Evolutionary conservation across 1,140 invertebrate species (phyloP).

Genomic region (Trypoxylus dichotomus): DNA sequence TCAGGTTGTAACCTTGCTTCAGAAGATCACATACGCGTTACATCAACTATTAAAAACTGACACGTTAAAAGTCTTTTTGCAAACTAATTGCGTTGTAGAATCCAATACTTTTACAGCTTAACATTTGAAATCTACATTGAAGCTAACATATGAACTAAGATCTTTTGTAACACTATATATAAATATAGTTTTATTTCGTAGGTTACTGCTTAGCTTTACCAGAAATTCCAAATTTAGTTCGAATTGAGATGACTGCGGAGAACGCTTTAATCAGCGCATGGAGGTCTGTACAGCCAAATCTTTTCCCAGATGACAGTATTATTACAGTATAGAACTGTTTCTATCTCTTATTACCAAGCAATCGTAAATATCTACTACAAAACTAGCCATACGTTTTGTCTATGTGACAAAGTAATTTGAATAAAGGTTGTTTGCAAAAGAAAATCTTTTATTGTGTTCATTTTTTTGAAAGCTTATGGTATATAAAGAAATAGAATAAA

Average conservation of each 20-base stretch:
- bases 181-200: constrained; percentile 35
- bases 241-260: constrained; percentile 43
- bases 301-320: constrained; percentile 46
- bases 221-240: constrained; percentile 42
- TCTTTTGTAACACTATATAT: too few species aligned
- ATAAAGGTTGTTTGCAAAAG: not conserved
- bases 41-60: too few species aligned
- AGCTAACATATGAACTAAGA: too few species aligned
- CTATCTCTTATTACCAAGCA: not conserved
- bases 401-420: not conserved
- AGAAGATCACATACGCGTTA: too few species aligned
- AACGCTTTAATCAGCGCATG: constrained; percentile 46
- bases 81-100: too few species aligned
- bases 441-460: not conserved
- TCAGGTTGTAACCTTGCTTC: too few species aligned
- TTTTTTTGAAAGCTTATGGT: too few species aligned
- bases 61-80: too few species aligned
- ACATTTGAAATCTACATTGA: too few species aligned
- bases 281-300: constrained; percentile 48
- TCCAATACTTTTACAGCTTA: too few species aligned
- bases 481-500: too few species aligned
- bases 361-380: not conserved
- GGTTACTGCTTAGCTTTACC: constrained; percentile 47
- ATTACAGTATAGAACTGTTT: constrained; percentile 27
- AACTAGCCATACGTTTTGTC: not conserved